Percentiles rank a stretch among this genome's conserved stretches.
phyloP scores from a whole-genome alignment of 2,797 vertebrate genomes.

The Fistularia tabacaria region DNA sequence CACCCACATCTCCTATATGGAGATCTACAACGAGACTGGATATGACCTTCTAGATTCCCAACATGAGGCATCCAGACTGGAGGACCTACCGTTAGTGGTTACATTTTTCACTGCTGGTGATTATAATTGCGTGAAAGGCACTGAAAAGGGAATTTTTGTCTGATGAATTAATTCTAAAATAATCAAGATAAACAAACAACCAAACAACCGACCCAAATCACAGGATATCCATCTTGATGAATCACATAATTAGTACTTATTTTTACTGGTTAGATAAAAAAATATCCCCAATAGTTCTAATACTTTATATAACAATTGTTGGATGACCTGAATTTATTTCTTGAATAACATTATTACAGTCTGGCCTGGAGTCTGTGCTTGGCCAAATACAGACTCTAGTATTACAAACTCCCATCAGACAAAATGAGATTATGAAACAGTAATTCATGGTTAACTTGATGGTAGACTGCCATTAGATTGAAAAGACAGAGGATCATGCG shows the following conservation, averaged over 20 bases:
- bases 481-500: conserved; percentile 40
- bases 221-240: too few relatives aligned
- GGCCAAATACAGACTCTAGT: conserved; percentile 47
- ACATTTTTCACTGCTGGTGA: neutral
- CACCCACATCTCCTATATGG: conserved; percentile 93
- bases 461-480: conserved; percentile 37
- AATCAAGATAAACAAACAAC: neutral
- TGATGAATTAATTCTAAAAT: too few relatives aligned
- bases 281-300: conserved; percentile 18
- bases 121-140: too few relatives aligned
- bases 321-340: conserved; percentile 23
- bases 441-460: conserved; percentile 44
- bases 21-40: conserved; percentile 97
- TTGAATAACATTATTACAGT: conserved; percentile 26
- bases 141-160: too few relatives aligned
- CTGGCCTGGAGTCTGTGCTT: conserved; percentile 32
- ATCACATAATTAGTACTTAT: too few relatives aligned
- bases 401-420: conserved; percentile 51
- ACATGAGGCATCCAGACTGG: conserved; percentile 85
- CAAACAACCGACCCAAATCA: neutral
- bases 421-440: conserved; percentile 43
- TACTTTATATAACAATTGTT: conserved; percentile 29
- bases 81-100: conserved; percentile 91
- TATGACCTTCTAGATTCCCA: conserved; percentile 90
- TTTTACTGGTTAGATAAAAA: neutral